phyloP scores from a whole-genome alignment of 2,888 invertebrate genomes.

The Lacanobia oleracea region DNA sequence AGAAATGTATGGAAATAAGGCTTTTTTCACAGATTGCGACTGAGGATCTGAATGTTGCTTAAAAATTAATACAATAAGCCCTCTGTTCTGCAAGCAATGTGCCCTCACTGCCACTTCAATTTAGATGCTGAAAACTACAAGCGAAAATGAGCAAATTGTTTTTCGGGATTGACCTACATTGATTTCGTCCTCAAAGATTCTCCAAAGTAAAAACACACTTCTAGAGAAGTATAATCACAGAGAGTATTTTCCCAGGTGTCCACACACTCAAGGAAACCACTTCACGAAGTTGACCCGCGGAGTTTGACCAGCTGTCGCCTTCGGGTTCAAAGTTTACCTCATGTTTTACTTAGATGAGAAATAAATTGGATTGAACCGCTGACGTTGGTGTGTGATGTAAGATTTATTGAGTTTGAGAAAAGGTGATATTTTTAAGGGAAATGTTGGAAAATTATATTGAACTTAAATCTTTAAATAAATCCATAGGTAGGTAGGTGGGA shows the following conservation, averaged over 20 bases:
- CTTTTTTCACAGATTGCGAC: too few relatives aligned
- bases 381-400: constrained; percentile 13
- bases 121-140: not conserved
- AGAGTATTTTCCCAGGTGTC: constrained; percentile 40
- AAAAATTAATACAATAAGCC: too few relatives aligned
- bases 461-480: too few relatives aligned
- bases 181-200: not conserved
- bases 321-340: constrained; percentile 23
- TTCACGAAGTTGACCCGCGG: constrained; percentile 29
- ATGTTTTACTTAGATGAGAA: constrained; percentile 40
- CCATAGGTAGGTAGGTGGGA: too few relatives aligned
- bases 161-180: not conserved
- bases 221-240: constrained; percentile 25
- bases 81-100: too few relatives aligned
- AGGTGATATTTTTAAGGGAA: not conserved
- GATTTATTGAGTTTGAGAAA: not conserved
- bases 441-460: too few relatives aligned
- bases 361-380: constrained; percentile 50
- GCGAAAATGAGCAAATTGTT: not conserved
- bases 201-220: constrained; percentile 22
- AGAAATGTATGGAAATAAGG: too few relatives aligned
- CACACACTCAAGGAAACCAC: constrained; percentile 28
- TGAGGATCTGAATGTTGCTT: too few relatives aligned
- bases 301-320: constrained; percentile 50
- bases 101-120: too few relatives aligned